Conservation (phyloP, 2,113 vertebrate species). For the Aepyceros melampus region DNA sequence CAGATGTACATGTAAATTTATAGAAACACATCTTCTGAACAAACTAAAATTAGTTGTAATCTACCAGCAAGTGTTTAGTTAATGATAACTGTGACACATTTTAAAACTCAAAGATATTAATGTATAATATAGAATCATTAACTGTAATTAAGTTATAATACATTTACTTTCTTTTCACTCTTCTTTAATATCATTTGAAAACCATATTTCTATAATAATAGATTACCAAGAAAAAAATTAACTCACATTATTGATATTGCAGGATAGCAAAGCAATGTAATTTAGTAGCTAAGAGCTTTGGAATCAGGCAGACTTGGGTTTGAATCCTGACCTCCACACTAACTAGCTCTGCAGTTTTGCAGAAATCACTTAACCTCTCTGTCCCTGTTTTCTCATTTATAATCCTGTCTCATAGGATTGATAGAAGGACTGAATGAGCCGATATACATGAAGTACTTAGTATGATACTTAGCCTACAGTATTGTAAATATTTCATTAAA, state of each 20-base stretch:
- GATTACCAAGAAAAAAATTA: background rate
- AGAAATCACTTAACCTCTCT: background rate
- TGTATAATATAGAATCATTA: background rate
- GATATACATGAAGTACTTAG: background rate
- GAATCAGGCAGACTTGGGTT: background rate
- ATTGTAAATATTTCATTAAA: background rate
- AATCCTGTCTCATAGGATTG: background rate
- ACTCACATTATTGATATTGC: background rate
- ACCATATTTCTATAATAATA: background rate
- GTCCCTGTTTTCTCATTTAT: background rate
- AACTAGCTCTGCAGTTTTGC: background rate
- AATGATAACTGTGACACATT: background rate
- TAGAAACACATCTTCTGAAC: background rate
- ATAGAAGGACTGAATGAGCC: background rate
- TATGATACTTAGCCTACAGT: background rate
- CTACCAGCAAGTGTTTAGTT: background rate
- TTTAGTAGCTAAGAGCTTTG: background rate
- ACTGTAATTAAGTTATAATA: background rate
- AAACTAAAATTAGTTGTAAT: background rate
- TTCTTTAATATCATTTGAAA: conserved; percentile 2
- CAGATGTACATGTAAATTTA: background rate
- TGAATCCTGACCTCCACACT: background rate
- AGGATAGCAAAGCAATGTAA: background rate
- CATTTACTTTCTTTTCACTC: background rate
- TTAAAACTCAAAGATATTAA: background rate